A percentile compares a stretch with the other conserved stretches of the same genome.
These are phyloP conservation scores for Triplophysa rosa DNA, from an alignment of 2,113 vertebrate species.

Conservation along the genomic window DNA sequence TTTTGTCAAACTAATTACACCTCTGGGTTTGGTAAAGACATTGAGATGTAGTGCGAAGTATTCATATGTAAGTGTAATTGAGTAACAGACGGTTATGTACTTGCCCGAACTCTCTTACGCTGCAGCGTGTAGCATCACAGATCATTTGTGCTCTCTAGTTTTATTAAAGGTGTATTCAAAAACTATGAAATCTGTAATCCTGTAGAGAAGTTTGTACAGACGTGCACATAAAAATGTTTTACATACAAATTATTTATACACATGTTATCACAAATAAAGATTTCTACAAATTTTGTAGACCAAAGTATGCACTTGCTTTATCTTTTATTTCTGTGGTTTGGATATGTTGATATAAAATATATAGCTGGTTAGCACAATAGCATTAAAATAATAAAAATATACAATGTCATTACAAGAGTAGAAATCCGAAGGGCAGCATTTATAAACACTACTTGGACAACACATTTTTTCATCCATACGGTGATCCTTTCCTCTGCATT, in stretches of 20 bases:
- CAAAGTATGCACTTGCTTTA: background rate
- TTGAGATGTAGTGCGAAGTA: constrained; percentile 60
- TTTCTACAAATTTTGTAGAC: constrained; percentile 65
- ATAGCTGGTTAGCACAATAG: constrained; percentile 53
- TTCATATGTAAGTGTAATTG: constrained; percentile 62
- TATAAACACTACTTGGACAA: background rate
- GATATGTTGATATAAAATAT: constrained; percentile 55
- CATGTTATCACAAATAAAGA: constrained; percentile 74
- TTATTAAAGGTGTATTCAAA: constrained; percentile 39
- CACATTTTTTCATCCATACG: background rate
- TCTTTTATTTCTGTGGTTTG: constrained; percentile 53
- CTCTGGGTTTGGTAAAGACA: constrained; percentile 54
- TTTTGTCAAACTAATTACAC: constrained; percentile 37
- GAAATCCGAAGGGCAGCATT: background rate
- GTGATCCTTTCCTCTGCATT: background rate
- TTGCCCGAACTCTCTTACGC: background rate
- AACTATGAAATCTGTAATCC: constrained; percentile 21
- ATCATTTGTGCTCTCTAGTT: constrained; percentile 17
- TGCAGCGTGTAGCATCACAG: background rate
- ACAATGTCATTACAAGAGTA: background rate
- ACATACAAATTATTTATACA: constrained; percentile 74
- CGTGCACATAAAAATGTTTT: constrained; percentile 71
- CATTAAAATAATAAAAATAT: background rate
- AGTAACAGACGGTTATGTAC: constrained; percentile 62
- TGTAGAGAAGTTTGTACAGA: constrained; percentile 67